A percentile compares a stretch with the other conserved stretches of the same genome.
phyloP scores from a whole-genome alignment of 1,140 invertebrate genomes.

The Zaprionus tsacasi region DNA sequence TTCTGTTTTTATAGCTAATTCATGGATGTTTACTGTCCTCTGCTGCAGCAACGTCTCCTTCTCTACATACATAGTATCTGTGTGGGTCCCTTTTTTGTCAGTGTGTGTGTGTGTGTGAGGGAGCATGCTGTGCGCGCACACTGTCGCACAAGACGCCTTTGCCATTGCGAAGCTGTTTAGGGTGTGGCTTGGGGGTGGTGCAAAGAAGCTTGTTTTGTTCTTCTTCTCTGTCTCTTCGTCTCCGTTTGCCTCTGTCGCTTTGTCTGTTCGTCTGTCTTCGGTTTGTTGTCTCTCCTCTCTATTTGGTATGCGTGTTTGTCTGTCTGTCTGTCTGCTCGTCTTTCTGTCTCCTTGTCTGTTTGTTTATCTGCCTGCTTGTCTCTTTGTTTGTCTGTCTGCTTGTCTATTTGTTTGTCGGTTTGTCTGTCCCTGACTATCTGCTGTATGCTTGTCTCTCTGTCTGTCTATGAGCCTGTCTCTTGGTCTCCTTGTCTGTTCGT shows the following conservation, averaged over 20 bases:
- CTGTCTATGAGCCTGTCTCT: background rate
- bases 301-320: no score
- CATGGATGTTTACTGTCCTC: constrained; percentile 11
- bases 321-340: no score
- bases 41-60: constrained; percentile 2
- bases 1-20: constrained; percentile 23
- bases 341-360: background rate
- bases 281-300: no score
- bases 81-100: background rate
- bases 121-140: constrained; percentile 7
- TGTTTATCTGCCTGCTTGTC: background rate
- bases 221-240: background rate
- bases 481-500: background rate
- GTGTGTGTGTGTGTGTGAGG: background rate
- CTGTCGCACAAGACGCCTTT: background rate
- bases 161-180: constrained; percentile 31
- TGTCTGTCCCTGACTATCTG: no score
- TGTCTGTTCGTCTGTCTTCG: no score
- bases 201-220: constrained; percentile 1
- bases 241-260: background rate
- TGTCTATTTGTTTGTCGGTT: no score
- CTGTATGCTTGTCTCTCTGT: background rate
- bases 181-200: constrained; percentile 33
- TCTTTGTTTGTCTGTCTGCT: background rate
- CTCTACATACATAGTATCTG: background rate